Conservation (phyloP, 2,888 invertebrate genomes). For the Eustalomyia histrio region DNA sequence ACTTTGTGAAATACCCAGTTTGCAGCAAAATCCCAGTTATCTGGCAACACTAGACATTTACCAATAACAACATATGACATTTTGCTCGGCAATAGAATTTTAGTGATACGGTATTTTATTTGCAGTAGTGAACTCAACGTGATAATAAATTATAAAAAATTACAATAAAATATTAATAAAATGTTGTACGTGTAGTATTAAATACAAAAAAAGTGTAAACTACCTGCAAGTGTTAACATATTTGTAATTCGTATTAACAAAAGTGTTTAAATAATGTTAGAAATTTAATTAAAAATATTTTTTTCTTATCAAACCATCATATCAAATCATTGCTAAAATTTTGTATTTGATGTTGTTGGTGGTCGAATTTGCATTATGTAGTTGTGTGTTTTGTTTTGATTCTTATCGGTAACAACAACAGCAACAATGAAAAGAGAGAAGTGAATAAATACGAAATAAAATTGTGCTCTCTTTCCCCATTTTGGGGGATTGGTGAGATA, state of each 20-base stretch:
- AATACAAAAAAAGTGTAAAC: background rate
- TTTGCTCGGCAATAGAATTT: no score
- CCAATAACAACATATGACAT: no score
- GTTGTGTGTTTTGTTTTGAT: slow-evolving; percentile 60
- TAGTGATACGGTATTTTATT: no score
- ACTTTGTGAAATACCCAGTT: no score
- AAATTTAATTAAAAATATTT: slow-evolving; percentile 4
- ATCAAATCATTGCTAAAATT: slow-evolving; percentile 36
- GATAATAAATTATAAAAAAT: slow-evolving; percentile 27
- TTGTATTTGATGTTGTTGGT: slow-evolving; percentile 19
- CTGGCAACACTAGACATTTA: no score
- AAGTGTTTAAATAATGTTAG: background rate
- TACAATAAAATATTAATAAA: slow-evolving; percentile 6
- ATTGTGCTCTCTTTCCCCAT: background rate
- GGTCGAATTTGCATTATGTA: slow-evolving; percentile 21
- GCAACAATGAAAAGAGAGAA: slow-evolving; percentile 23
- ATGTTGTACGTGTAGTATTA: background rate
- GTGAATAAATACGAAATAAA: background rate
- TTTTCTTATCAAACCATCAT: slow-evolving; percentile 22
- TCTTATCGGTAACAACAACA: slow-evolving; percentile 49
- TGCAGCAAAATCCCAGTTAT: no score
- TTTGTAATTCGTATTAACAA: background rate
- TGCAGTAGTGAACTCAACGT: background rate
- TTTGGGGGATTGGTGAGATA: background rate
- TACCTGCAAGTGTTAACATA: background rate